Conservation (phyloP, 2,888 invertebrate species). For the Sarcophaga variegata region DNA sequence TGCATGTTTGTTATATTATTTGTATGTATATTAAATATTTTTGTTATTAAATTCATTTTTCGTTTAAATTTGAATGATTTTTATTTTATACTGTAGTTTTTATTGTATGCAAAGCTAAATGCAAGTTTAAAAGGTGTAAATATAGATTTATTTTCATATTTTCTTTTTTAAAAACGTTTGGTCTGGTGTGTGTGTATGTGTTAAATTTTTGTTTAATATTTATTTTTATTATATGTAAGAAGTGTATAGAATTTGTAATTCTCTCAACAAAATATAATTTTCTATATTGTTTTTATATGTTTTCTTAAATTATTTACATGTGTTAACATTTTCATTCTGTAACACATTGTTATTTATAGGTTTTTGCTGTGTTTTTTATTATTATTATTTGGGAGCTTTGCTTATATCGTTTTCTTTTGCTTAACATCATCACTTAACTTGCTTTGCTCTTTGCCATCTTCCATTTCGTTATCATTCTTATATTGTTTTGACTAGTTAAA, state of each 20-base stretch:
- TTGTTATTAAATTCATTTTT: not conserved
- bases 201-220: slow-evolving; percentile 55
- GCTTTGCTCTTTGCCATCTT: slow-evolving; percentile 53
- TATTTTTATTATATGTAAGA: slow-evolving; percentile 54
- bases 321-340: slow-evolving; percentile 29
- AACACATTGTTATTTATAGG: slow-evolving; percentile 30
- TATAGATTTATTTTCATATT: slow-evolving; percentile 52
- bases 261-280: slow-evolving; percentile 68
- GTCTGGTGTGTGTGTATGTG: slow-evolving; percentile 38
- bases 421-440: not conserved
- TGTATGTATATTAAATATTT: slow-evolving; percentile 1
- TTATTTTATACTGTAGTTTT: not conserved
- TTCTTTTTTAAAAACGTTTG: slow-evolving; percentile 72
- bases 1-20: slow-evolving; percentile 4
- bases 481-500: slow-evolving; percentile 65
- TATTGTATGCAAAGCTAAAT: slow-evolving; percentile 67
- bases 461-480: slow-evolving; percentile 25
- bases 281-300: slow-evolving; percentile 62
- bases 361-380: slow-evolving; percentile 12
- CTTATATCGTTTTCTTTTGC: slow-evolving; percentile 4
- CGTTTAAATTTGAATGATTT: slow-evolving; percentile 18
- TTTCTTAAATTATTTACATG: slow-evolving; percentile 61
- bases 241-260: slow-evolving; percentile 26
- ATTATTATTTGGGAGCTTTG: slow-evolving; percentile 8
- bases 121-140: slow-evolving; percentile 64